Percentiles rank a stretch among this genome's conserved stretches.
These are phyloP conservation scores for Pica pica DNA, from an alignment of 2,113 vertebrate genomes.

Conservation along the genomic window DNA sequence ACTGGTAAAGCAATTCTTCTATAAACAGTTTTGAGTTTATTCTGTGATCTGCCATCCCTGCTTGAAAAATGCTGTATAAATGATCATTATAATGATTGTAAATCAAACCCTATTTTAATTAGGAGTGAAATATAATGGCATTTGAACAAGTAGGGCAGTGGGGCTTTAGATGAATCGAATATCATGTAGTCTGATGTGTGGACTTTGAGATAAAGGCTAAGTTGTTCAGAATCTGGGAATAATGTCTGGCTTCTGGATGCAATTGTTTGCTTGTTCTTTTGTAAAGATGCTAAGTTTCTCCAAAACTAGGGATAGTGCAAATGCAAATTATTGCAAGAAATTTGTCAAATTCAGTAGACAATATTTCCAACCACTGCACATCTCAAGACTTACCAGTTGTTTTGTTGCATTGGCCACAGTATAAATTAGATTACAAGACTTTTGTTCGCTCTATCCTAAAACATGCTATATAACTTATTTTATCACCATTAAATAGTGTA, in stretches of 20 bases:
- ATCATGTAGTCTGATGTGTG: not conserved
- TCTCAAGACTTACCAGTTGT: not conserved
- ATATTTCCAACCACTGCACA: not conserved
- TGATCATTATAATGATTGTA: slow-evolving; percentile 27
- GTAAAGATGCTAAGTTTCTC: not conserved
- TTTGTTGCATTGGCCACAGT: not conserved
- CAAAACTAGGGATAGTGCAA: not conserved
- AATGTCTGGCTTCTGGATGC: not conserved
- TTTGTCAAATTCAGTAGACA: not conserved
- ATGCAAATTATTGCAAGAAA: not conserved
- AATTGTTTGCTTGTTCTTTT: not conserved
- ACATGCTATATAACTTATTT: not conserved
- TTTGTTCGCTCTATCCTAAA: not conserved
- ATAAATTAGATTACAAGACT: not conserved
- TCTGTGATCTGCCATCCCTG: slow-evolving; percentile 1
- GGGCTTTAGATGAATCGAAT: not conserved
- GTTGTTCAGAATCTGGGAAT: not conserved
- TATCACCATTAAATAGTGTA: not conserved
- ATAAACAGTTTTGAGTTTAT: slow-evolving; percentile 38
- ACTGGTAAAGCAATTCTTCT: not conserved
- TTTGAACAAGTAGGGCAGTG: not conserved
- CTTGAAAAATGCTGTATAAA: slow-evolving; percentile 28
- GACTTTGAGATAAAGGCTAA: not conserved
- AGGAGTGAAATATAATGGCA: slow-evolving; percentile 14
- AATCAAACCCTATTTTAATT: slow-evolving; percentile 43